Base-by-base conservation (phyloP, 2,797 vertebrate genomes). In the Phataginus tricuspis region DNA sequence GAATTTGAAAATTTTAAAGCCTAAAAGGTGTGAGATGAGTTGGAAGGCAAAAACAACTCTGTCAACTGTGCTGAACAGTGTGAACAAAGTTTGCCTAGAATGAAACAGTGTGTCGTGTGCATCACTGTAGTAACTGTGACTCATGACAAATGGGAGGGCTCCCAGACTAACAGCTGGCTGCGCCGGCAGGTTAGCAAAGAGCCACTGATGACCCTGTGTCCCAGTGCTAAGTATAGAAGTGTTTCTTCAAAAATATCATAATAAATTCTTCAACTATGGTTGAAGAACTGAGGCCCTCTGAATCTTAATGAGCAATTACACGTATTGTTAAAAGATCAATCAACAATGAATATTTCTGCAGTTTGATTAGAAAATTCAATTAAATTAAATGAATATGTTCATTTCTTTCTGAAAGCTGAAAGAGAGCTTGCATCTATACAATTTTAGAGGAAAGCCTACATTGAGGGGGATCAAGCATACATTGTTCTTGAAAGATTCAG, bases 311-410 rank as follows among this genome's bases (percentile, higher is more conserved):
- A 90, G n/a, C 34, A 91, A 86, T 84, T 90, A 91, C 31, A 79
- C 8, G 51, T 84, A 93, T 59, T 91, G 45, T 94, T 94, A 77
- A 90, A 91, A 83, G 53, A 91, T 90, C 61, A 80, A 57, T 66
- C 83, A 93, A 53, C 66, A 72, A 71, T 66, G 75, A 72, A 86
- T 64, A 86, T 75, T 96, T 95, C 45, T 96, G 51, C 59, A 74
- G 49, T 96, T 64, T 77, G 77, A 96, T 39, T 3, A 13, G 34
- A 96, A 95, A 98, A 96, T 85, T 97, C 90, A 95, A 88, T 72
- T 69, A 96, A 83, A 75, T 96, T 94, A 96, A 97, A 96, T 97
- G 66, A 97, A 89, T 71, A 96, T 91, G 3, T 39, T 89, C 69
- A 63, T 87, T 9, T 86, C n/a, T 51, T 93, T 80, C 63, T 42